Conservation (phyloP, 2,797 vertebrate species). For the Chrosomus eos region DNA sequence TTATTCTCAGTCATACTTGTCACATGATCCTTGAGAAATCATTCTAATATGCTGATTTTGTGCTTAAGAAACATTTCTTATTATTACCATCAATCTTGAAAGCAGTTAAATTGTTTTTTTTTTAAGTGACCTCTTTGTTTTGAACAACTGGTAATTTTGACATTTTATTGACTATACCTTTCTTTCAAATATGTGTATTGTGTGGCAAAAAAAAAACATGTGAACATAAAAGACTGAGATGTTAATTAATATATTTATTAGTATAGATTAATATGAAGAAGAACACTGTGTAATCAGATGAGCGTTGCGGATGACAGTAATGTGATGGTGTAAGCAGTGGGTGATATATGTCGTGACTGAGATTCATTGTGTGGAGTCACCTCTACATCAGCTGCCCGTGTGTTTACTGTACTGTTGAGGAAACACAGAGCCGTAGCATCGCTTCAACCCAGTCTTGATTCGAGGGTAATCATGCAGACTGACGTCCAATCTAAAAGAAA, state of each 20-base stretch:
- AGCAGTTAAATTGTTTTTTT: background rate
- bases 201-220: constrained; percentile 6
- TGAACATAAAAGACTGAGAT: constrained; percentile 22
- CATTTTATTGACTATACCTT: background rate
- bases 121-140: background rate
- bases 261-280: constrained; percentile 28
- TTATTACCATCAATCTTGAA: background rate
- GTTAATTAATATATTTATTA: constrained; percentile 44
- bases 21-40: background rate
- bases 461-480: constrained; percentile 57
- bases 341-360: constrained; percentile 21
- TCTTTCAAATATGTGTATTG: constrained; percentile 18
- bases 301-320: constrained; percentile 18
- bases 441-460: constrained; percentile 40
- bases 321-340: constrained; percentile 6
- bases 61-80: background rate
- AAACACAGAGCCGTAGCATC: constrained; percentile 20
- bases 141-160: background rate
- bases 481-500: constrained; percentile 59
- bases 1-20: background rate
- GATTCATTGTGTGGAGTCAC: constrained; percentile 29
- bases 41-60: background rate
- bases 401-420: constrained; percentile 36
- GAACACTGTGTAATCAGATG: constrained; percentile 14
- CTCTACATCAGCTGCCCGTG: constrained; percentile 5